These are phyloP conservation scores for Aspidiotus destructor DNA, from an alignment of 2,888 invertebrate genomes.

Conservation along the genomic window DNA sequence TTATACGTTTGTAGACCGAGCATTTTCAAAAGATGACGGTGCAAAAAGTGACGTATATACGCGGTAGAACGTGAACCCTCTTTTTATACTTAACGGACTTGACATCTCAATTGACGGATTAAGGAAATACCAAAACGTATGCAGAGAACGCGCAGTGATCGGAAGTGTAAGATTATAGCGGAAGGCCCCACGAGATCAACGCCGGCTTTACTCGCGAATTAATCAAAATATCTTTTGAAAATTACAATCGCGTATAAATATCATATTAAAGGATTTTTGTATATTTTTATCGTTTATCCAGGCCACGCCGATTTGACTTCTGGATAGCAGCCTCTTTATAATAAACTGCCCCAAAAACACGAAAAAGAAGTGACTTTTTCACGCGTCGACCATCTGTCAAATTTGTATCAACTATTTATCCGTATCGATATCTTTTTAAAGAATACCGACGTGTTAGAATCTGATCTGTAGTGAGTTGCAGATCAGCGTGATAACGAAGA, in stretches of 20 bases:
- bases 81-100: conserved; percentile 1
- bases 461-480: no score
- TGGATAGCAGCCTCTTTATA: no score
- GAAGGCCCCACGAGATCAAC: conserved; percentile 10
- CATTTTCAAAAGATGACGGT: no score
- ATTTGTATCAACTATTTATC: conserved; percentile 6
- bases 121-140: conserved; percentile 17
- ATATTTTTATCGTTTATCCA: conserved; percentile 15
- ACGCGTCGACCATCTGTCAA: conserved; percentile 17
- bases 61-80: conserved; percentile 3
- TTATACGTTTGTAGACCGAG: no score
- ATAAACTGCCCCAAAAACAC: no score
- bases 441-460: no score
- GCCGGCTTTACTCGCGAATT: conserved; percentile 15
- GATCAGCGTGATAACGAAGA: no score
- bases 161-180: conserved; percentile 26
- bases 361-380: conserved; percentile 7
- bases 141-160: conserved; percentile 6
- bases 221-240: conserved; percentile 30
- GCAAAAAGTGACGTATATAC: no score
- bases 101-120: conserved; percentile 29
- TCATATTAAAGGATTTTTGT: conserved; percentile 15
- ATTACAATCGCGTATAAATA: conserved; percentile 29
- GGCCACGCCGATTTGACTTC: conserved; percentile 3
- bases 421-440: background rate